phyloP scores from a whole-genome alignment of 2,888 invertebrate genomes.

The Aromia moschata region DNA sequence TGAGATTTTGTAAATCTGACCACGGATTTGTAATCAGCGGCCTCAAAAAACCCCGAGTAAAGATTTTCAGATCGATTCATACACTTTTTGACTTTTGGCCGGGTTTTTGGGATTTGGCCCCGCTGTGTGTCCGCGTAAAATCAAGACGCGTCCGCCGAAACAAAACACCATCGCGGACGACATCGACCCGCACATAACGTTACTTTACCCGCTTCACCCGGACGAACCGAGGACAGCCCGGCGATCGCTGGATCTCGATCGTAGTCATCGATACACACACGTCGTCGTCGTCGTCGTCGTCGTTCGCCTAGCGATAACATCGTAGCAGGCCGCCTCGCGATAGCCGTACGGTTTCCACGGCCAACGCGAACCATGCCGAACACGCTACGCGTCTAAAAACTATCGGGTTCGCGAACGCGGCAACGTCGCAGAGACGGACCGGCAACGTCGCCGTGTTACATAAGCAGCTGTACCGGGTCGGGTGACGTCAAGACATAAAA shows the following conservation, averaged over 20 bases:
- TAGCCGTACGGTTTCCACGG: conserved; percentile 19
- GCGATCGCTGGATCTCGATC: too few relatives aligned
- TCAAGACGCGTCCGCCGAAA: too few relatives aligned
- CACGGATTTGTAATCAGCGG: too few relatives aligned
- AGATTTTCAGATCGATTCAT: too few relatives aligned
- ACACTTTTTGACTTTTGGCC: too few relatives aligned
- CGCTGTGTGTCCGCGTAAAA: too few relatives aligned
- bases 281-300: conserved; percentile 11
- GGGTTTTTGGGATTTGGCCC: too few relatives aligned
- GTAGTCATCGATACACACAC: too few relatives aligned
- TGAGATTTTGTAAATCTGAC: too few relatives aligned
- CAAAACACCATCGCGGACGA: too few relatives aligned
- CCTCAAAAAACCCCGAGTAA: too few relatives aligned
- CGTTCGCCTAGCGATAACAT: conserved; percentile 4
- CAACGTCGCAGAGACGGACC: conserved; percentile 39
- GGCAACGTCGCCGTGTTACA: conserved; percentile 57
- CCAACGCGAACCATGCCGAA: conserved; percentile 2
- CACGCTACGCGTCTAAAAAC: conserved; percentile 13
- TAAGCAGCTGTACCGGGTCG: conserved; percentile 58
- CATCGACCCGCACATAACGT: conserved; percentile 40
- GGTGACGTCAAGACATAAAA: conserved; percentile 52
- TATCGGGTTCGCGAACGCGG: conserved; percentile 22
- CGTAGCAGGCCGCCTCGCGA: conserved; percentile 7
- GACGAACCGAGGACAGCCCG: conserved; percentile 21
- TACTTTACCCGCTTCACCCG: conserved; percentile 48